phyloP scores from a whole-genome alignment of 1,140 invertebrate species.

The Trichogramma pretiosum region DNA sequence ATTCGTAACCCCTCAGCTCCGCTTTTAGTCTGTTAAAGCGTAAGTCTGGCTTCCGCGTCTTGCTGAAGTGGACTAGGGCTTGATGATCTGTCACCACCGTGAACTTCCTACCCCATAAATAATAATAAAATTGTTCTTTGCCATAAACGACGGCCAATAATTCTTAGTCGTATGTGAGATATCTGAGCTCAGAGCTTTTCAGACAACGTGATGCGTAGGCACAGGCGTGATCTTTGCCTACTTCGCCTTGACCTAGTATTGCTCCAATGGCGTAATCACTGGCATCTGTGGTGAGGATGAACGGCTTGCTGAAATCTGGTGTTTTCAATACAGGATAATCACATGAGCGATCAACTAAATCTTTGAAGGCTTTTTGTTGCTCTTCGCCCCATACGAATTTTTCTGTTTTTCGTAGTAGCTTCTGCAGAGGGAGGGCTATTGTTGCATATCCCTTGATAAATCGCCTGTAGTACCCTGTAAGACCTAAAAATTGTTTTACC shows the following conservation, averaged over 20 bases:
- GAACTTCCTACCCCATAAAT: constrained; percentile 1
- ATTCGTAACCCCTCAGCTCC: not conserved
- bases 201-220: not conserved
- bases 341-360: not conserved
- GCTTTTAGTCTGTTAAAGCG: not conserved
- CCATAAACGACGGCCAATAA: constrained; percentile 1
- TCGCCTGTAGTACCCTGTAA: constrained; percentile 17
- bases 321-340: not conserved
- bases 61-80: not conserved
- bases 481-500: not conserved
- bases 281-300: constrained; percentile 1
- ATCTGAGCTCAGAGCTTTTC: not conserved
- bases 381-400: constrained; percentile 15
- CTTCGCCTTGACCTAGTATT: not conserved
- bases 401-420: constrained; percentile 14
- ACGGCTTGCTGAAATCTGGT: not conserved
- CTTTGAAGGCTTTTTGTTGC: constrained; percentile 17
- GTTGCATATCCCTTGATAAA: constrained; percentile 13
- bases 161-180: not conserved
- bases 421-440: not conserved
- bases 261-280: not conserved
- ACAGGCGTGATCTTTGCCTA: not conserved
- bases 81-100: not conserved
- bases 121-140: not conserved
- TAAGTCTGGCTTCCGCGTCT: not conserved